Evolutionary conservation across 2,797 vertebrate genomes (phyloP), one percentile per base, ranked within the genome.

Genomic region (Staurois parvus): DNA sequence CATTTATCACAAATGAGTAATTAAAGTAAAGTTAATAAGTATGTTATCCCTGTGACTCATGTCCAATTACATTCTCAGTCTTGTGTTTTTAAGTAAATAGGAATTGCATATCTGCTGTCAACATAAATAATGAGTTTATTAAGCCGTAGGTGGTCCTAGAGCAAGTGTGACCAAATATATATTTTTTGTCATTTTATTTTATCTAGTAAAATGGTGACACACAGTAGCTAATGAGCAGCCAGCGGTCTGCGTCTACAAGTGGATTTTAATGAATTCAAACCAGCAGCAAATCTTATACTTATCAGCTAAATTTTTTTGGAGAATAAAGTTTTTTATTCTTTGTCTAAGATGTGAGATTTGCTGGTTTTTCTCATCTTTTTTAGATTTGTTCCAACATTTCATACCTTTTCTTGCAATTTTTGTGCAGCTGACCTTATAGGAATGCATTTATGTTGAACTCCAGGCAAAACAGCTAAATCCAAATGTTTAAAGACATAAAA

Each of bases 91-190:
- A 30, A 74, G 30, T 62, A 64, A 81, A 64, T 59, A 40, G 34
- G 3, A 82, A 82, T 45, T 82, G 56, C 70, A 62, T 82, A 66
- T 64, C 72, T 48, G 56, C 19, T 30, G 37, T 75, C 59, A 75
- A 48, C 24, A 62, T 67, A 75, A 75, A 83, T 67, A 66, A 83
- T 83, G 64, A 67, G 56, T 67, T 83, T 83, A 26, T 59, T 26
- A 45, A 24, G 17, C 72, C 5, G 17, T 32, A 67, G 3, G 26
- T 42, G 70, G 40, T 68, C 37, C 40, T 68, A 24, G 11, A 68
- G 26, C 8, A 79, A 68, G 48, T 79, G 64, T 68, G 72, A 64
- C 72, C 15, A 64, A 5, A 72, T 24, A 32, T 21, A n/a, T 37
- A 2, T 40, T 66, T 74, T 32, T 42, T 74, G 66, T 74, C 72